These are phyloP conservation scores for Nephotettix cincticeps DNA, from an alignment of 1,140 invertebrate species.

Conservation along the genomic window DNA sequence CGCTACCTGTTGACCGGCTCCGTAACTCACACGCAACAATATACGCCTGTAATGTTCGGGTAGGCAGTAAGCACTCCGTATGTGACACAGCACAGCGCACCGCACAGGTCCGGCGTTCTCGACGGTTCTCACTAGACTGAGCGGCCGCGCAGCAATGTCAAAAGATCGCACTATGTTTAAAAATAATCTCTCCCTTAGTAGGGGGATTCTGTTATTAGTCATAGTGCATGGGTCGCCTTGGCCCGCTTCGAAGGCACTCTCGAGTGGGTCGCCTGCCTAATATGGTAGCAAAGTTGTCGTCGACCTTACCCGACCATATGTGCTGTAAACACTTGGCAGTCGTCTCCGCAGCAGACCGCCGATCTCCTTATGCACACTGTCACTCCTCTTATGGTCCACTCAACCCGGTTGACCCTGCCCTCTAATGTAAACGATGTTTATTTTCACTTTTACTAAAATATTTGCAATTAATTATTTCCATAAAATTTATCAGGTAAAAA, in stretches of 20 bases:
- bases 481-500: too few species aligned
- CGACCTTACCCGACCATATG: not conserved
- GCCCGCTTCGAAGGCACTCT: constrained; percentile 1
- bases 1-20: constrained; percentile 13
- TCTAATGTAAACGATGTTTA: too few species aligned
- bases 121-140: not conserved
- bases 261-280: not conserved
- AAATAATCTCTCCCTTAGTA: constrained; percentile 28
- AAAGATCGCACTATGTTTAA: constrained; percentile 21
- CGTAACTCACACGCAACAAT: not conserved
- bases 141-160: constrained; percentile 6
- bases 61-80: not conserved
- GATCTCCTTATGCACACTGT: too few species aligned
- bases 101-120: not conserved
- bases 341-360: too few species aligned
- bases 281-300: constrained; percentile 6
- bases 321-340: too few species aligned
- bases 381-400: too few species aligned
- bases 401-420: too few species aligned
- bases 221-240: constrained; percentile 20
- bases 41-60: not conserved
- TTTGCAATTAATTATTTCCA: too few species aligned
- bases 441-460: too few species aligned
- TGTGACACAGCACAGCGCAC: not conserved
- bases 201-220: constrained; percentile 27